Evolutionary conservation across 2,888 invertebrate species (phyloP).

Genomic region (Alviniconcha strummeri): DNA sequence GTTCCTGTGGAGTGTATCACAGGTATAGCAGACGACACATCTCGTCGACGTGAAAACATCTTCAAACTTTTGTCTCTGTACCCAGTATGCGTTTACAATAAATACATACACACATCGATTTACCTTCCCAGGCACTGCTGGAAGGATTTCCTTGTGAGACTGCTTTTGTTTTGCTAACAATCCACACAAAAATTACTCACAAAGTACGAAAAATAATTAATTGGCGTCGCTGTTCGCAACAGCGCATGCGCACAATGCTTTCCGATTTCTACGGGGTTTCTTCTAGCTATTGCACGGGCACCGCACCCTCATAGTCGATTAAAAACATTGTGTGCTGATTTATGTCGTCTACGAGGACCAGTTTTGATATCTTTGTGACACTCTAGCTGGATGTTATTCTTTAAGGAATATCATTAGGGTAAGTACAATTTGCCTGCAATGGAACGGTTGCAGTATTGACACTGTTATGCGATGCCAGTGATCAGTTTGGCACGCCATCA

Average conservation of each 20-base stretch:
- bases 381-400: conserved; percentile 30
- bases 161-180: too few relatives aligned
- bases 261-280: conserved; percentile 36
- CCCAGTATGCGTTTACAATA: too few relatives aligned
- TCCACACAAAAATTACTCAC: too few relatives aligned
- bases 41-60: too few relatives aligned
- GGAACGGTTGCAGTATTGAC: background rate
- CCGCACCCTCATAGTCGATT: conserved; percentile 37
- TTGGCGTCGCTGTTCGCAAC: conserved; percentile 37
- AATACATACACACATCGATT: too few relatives aligned
- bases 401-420: conserved; percentile 33
- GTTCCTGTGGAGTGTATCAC: too few relatives aligned
- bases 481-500: conserved; percentile 12
- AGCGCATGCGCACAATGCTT: conserved; percentile 31
- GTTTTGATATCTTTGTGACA: conserved; percentile 31
- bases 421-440: conserved; percentile 21
- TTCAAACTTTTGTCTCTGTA: too few relatives aligned
- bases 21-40: too few relatives aligned
- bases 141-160: too few relatives aligned
- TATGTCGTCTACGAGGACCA: conserved; percentile 32
- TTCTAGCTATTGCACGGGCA: conserved; percentile 33
- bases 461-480: background rate
- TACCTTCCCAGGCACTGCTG: too few relatives aligned
- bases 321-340: conserved; percentile 36
- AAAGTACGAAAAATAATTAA: too few relatives aligned